phyloP scores from a whole-genome alignment of 2,113 vertebrate species.

The Erythrocercus mccallii region DNA sequence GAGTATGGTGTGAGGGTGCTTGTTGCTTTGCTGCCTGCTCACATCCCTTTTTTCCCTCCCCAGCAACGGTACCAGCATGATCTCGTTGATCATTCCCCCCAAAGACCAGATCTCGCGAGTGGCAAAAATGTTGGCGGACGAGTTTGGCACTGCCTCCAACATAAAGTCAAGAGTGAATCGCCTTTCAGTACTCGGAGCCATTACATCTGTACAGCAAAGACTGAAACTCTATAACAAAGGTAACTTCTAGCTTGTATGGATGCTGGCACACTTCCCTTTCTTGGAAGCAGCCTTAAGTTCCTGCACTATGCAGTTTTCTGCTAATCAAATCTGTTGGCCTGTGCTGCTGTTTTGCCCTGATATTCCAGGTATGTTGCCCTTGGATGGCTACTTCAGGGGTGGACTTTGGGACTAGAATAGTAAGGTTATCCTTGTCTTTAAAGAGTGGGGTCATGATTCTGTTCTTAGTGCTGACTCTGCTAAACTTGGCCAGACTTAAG shows the following conservation, averaged over 20 bases:
- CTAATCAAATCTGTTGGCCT: constrained; percentile 12
- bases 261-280: constrained; percentile 30
- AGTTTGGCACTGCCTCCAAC: constrained; percentile 98
- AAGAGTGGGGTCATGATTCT: neutral
- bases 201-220: constrained; percentile 99
- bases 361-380: neutral
- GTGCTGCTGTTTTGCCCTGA: constrained; percentile 17
- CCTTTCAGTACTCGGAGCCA: constrained; percentile 98
- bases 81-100: constrained; percentile 98
- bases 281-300: constrained; percentile 7
- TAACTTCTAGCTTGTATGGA: constrained; percentile 61
- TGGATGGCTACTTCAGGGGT: neutral
- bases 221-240: constrained; percentile 99
- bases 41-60: neutral
- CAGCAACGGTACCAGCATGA: constrained; percentile 99
- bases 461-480: neutral
- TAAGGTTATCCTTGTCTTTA: neutral
- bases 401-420: neutral
- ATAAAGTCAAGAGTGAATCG: constrained; percentile 99
- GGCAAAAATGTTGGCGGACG: constrained; percentile 98
- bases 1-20: neutral
- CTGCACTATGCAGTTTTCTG: neutral
- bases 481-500: neutral
- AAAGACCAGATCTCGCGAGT: constrained; percentile 99
- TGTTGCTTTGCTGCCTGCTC: neutral